Conservation (phyloP, 2,113 vertebrate species). For the Azemiops feae region DNA sequence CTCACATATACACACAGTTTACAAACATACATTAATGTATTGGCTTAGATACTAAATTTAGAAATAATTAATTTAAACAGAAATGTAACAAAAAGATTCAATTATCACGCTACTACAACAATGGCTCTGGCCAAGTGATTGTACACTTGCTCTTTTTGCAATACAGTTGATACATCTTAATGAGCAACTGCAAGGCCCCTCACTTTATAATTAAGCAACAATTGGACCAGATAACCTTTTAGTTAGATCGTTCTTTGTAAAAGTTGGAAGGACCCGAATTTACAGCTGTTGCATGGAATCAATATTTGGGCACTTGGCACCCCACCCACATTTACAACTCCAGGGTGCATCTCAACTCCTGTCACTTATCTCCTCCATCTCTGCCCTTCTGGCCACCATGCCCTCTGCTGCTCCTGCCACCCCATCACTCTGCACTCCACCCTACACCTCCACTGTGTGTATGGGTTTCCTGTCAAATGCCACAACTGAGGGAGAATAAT, state of each 20-base stretch:
- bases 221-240: not conserved
- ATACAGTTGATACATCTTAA: not conserved
- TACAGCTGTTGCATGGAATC: not conserved
- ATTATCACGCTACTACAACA: not conserved
- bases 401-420: not conserved
- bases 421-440: not conserved
- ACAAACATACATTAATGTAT: not conserved
- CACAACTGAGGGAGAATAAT: not conserved
- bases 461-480: not conserved
- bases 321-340: not conserved
- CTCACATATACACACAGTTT: not conserved
- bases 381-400: not conserved
- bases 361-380: not conserved
- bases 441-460: not conserved
- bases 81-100: not conserved
- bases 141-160: not conserved
- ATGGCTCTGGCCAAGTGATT: not conserved
- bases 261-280: not conserved
- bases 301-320: not conserved
- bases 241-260: not conserved
- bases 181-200: not conserved
- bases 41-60: not conserved
- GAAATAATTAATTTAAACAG: not conserved
- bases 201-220: not conserved
- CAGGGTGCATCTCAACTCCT: not conserved